Base-by-base conservation (phyloP, 2,113 vertebrate genomes). In the Crotalus tigris region DNA sequence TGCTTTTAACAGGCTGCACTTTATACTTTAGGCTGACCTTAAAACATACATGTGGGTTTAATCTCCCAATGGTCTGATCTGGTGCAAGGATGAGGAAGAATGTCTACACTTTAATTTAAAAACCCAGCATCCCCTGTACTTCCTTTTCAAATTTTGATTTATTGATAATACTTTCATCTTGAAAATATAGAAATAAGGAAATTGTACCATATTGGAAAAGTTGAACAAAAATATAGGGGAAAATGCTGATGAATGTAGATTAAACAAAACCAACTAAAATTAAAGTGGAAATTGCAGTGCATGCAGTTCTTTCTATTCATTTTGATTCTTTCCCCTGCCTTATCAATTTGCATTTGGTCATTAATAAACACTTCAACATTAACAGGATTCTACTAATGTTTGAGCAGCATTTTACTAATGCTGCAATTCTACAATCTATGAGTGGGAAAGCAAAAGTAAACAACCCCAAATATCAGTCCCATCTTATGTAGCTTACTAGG, bases 11-110 rank as follows among this genome's bases (percentile, higher is more conserved):
- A 39, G 39, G 91, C 0, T 44, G 85, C 54, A 89, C 81, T 91
- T 94, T 55, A 57, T 91, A 94, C 89, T 53, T 55, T 96, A 89
- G 1, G 44, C 88, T 94, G 91, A 49, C 81, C 92, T 94, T 94
- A 15, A 95, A 94, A 93, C 12, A 89, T 11, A 92, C 92, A 19
- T 23, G 75, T 94, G 59, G 24, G 87, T 81, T 81, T 54, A 93
- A 49, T 46, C 89, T 85, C 87, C 86, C 88, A 26, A 81, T 92
- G 88, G 21, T 51, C 17, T 0, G 64, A 69, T 12, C 33, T 44
- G 13, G 87, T n/a, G 86, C 91, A 39, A 90, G 4, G 0, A n/a
- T 93, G 69, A 24, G 87, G 24, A 87, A 44, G 93, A 92, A 94
- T 0, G 6, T 59, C 3, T 15, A 57, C 26, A 2, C 7, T 3